These are phyloP conservation scores for Drosophila subobscura DNA, from an alignment of 1,140 invertebrate genomes.

Conservation along the genomic window DNA sequence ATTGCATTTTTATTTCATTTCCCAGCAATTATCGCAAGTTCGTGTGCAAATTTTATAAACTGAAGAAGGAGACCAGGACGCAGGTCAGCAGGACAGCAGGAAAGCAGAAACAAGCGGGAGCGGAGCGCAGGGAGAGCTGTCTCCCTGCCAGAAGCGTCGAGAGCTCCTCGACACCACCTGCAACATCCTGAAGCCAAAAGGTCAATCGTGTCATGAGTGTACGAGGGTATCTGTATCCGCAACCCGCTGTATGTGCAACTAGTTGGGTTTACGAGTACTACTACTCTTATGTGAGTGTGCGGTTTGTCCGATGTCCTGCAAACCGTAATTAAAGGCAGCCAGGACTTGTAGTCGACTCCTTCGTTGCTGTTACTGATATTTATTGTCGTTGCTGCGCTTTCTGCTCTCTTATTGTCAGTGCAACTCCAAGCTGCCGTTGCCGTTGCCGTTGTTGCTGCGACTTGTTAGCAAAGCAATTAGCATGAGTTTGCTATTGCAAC, in stretches of 20 bases:
- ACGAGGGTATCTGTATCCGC: conserved; percentile 19
- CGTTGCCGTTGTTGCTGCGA: conserved; percentile 65
- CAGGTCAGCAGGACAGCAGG: background rate
- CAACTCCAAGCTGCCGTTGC: conserved; percentile 45
- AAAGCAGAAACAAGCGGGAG: too few species aligned
- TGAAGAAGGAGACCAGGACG: conserved; percentile 3
- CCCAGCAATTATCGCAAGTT: conserved; percentile 77
- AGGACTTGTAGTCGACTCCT: conserved; percentile 47
- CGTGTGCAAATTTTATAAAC: conserved; percentile 78
- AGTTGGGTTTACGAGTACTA: conserved; percentile 39
- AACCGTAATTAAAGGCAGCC: conserved; percentile 74
- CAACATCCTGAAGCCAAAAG: conserved; percentile 60
- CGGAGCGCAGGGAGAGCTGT: too few species aligned
- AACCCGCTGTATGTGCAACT: conserved; percentile 54
- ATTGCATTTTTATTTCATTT: conserved; percentile 82
- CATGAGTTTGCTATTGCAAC: conserved; percentile 80
- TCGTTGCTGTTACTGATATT: conserved; percentile 62
- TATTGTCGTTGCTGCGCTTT: conserved; percentile 62
- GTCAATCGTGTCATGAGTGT: conserved; percentile 61
- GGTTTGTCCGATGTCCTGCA: conserved; percentile 47
- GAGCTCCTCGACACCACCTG: conserved; percentile 24
- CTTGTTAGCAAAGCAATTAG: conserved; percentile 81
- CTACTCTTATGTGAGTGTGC: conserved; percentile 23
- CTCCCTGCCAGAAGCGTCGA: conserved; percentile 10
- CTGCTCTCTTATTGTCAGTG: conserved; percentile 53